Conservation (phyloP, 2,797 vertebrate species). For the Enteromius paludinosus region DNA sequence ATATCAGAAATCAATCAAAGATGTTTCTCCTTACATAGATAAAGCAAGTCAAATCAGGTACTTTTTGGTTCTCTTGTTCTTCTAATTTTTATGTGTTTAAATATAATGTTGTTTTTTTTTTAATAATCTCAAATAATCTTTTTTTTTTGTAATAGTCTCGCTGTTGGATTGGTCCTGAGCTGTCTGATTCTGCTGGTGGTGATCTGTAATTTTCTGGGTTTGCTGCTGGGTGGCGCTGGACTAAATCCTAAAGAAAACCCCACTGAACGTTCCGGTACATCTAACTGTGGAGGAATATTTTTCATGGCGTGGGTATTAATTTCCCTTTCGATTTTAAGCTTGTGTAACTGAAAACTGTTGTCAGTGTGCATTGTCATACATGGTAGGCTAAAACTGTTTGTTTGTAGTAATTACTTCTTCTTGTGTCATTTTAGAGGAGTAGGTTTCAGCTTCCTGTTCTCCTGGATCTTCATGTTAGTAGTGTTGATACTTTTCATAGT, state of each 20-base stretch:
- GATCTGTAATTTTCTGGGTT: conserved; percentile 80
- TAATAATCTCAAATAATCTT: background rate
- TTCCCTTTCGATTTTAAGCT: background rate
- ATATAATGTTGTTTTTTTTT: background rate
- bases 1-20: background rate
- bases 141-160: conserved; percentile 71
- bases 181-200: conserved; percentile 83
- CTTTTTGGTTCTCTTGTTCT: background rate
- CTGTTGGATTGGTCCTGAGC: conserved; percentile 72
- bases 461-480: conserved; percentile 88
- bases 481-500: conserved; percentile 82
- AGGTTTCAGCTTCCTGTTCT: conserved; percentile 88
- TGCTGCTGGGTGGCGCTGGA: conserved; percentile 81
- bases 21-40: background rate
- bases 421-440: conserved; percentile 77
- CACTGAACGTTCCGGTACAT: conserved; percentile 73
- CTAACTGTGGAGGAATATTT: conserved; percentile 82
- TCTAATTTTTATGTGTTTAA: background rate
- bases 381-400: background rate
- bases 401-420: background rate
- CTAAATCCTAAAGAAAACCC: conserved; percentile 72
- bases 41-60: conserved; percentile 64
- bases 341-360: background rate
- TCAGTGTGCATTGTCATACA: background rate
- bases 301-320: conserved; percentile 84